phyloP scores from a whole-genome alignment of 2,113 vertebrate genomes.

The Rhinogobius similis region DNA sequence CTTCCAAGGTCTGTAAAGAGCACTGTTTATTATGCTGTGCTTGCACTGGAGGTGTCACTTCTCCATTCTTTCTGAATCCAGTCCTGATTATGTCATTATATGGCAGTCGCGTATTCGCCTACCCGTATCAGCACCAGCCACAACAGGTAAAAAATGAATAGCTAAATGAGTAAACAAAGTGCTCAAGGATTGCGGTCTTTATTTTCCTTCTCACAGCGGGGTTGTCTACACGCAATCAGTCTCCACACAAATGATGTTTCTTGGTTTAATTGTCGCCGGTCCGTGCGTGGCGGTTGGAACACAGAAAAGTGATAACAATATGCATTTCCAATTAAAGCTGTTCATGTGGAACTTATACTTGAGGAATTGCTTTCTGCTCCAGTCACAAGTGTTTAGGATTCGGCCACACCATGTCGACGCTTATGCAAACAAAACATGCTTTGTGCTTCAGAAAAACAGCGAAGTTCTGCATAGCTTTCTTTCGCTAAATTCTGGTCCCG shows the following conservation, averaged over 20 bases:
- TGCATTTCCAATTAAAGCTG: slow-evolving; percentile 74
- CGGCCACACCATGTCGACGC: slow-evolving; percentile 36
- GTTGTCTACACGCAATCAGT: slow-evolving; percentile 70
- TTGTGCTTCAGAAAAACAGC: slow-evolving; percentile 17
- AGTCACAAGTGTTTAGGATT: slow-evolving; percentile 60
- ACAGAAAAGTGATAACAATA: slow-evolving; percentile 75
- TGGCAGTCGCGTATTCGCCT: slow-evolving; percentile 42
- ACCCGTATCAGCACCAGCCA: slow-evolving; percentile 42
- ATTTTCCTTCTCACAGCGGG: slow-evolving; percentile 60
- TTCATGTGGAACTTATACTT: slow-evolving; percentile 78
- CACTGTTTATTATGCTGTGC: slow-evolving; percentile 41
- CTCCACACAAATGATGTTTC: slow-evolving; percentile 72
- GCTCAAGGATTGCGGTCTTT: slow-evolving; percentile 58
- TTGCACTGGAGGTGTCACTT: slow-evolving; percentile 46
- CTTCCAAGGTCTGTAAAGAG: slow-evolving; percentile 39
- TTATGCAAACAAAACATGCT: slow-evolving; percentile 44
- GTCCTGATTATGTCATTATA: slow-evolving; percentile 64
- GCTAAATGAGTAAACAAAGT: slow-evolving; percentile 17
- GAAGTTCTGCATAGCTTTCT: slow-evolving; percentile 28
- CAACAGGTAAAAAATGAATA: slow-evolving; percentile 30
- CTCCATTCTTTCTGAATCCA: slow-evolving; percentile 50
- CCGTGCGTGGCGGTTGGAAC: slow-evolving; percentile 69
- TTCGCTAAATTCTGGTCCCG: slow-evolving; percentile 19
- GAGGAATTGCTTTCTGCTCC: slow-evolving; percentile 71
- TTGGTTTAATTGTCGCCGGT: slow-evolving; percentile 73